Base-by-base conservation (phyloP, 2,888 invertebrate genomes). In the Phymatocera aterrima region DNA sequence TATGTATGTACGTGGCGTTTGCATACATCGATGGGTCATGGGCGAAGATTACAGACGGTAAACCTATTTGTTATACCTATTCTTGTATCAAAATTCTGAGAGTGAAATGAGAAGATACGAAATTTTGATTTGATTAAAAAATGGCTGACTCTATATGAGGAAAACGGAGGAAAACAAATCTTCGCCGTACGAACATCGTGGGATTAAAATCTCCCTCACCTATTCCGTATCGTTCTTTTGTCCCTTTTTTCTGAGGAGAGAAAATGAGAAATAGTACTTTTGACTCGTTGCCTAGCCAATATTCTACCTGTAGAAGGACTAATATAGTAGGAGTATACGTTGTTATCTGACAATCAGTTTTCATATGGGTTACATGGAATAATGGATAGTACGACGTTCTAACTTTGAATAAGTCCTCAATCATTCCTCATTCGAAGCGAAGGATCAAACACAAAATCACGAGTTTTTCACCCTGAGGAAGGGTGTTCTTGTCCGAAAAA, bases 41-140 rank as follows among this genome's bases (percentile, higher is more conserved):
- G 68, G 40, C 21, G 6, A 60, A 15, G 31, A 21, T n/a, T n/a
- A 37, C 40, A 65, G 28, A 68, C 28, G 28, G 43, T n/a, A n/a
- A n/a, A n/a, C n/a, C n/a, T 68, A 43, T 64, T 64, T 37, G 18
- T 57, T 57, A 57, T 28, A 28, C 28, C 8, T 51, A 51, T 37
- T 24, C 31, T 37, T 5, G 12, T 15, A n/a, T 1, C n/a, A 24
- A 37, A 64, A 64, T 37, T 31, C n/a, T n/a, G n/a, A 64, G 5
- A 37, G 31, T n/a, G 15, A 28, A 61, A 15, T 31, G 60, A 61
- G 60, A 18, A 15, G 15, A 34, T 6, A 10, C 61, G n/a, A 21
- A 64, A 18, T 64, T 37, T 24, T 18, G n/a, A 21, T 37, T 64
- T 64, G 61, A 64, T 64, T 64, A 37, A 64, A 64, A 37, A 64